Evolutionary conservation across 1,140 invertebrate genomes (phyloP).

Genomic region (Maniola jurtina): DNA sequence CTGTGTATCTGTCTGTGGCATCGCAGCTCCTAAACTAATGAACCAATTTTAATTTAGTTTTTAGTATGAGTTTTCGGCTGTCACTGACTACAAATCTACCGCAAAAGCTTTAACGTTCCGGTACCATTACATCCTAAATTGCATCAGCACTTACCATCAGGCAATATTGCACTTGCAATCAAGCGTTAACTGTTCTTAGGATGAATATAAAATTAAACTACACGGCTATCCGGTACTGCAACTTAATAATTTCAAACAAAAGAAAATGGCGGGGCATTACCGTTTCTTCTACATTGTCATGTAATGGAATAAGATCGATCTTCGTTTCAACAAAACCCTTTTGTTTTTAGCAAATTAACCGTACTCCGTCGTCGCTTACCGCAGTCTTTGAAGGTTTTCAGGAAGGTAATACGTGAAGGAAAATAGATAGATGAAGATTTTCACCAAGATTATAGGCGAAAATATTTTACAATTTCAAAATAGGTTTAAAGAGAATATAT

Average conservation of each 20-base stretch:
- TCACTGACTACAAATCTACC: too few relatives aligned
- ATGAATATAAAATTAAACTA: too few relatives aligned
- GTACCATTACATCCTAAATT: too few relatives aligned
- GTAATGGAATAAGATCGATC: constrained; percentile 30
- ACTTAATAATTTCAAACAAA: constrained; percentile 2
- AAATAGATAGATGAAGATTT: background rate
- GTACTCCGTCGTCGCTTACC: constrained; percentile 7
- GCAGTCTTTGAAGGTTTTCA: constrained; percentile 13
- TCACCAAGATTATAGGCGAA: background rate
- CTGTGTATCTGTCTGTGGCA: too few relatives aligned
- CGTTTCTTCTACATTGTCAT: background rate
- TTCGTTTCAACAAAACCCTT: constrained; percentile 31
- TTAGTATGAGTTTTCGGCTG: too few relatives aligned
- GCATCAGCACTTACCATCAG: too few relatives aligned
- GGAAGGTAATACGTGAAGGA: background rate
- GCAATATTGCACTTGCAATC: too few relatives aligned
- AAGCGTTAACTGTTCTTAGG: too few relatives aligned
- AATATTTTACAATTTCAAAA: background rate
- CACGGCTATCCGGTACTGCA: too few relatives aligned
- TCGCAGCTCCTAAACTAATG: too few relatives aligned
- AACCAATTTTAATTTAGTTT: too few relatives aligned
- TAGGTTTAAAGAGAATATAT: background rate
- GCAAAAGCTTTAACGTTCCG: too few relatives aligned
- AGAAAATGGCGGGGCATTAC: background rate
- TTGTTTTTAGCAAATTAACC: constrained; percentile 48